Evolutionary conservation across 2,113 vertebrate species (phyloP).

Genomic region (Tetraodon nigroviridis): DNA sequence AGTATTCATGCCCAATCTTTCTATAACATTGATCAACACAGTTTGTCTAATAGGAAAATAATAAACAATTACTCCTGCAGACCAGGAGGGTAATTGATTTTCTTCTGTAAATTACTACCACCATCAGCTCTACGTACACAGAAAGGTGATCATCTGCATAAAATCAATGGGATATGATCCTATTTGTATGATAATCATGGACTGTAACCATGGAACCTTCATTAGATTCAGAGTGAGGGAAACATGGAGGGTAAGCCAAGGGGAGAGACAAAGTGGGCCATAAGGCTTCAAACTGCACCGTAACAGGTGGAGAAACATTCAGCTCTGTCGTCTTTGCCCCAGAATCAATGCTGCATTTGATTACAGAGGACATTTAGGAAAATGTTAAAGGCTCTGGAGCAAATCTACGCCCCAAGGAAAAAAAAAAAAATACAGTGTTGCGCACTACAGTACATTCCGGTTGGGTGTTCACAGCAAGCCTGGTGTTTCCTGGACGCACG

Average conservation of each 20-base stretch:
- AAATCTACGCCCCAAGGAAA: not conserved
- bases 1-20: constrained; percentile 91
- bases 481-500: constrained; percentile 57
- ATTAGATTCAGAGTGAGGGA: constrained; percentile 29
- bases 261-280: constrained; percentile 11
- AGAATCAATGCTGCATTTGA: not conserved
- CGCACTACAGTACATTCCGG: constrained; percentile 11
- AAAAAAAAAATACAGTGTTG: not conserved
- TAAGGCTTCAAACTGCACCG: not conserved
- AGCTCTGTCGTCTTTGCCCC: not conserved
- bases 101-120: constrained; percentile 95
- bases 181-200: constrained; percentile 85
- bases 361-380: not conserved
- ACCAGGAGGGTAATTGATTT: constrained; percentile 95
- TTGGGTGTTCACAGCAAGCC: constrained; percentile 30
- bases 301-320: constrained; percentile 3
- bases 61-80: constrained; percentile 99
- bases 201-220: constrained; percentile 58
- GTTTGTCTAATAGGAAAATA: constrained; percentile 99
- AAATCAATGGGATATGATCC: constrained; percentile 95
- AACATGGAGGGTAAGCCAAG: constrained; percentile 23
- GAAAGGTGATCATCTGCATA: constrained; percentile 98
- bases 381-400: not conserved
- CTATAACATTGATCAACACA: constrained; percentile 95
- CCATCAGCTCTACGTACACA: constrained; percentile 89